These are phyloP conservation scores for Trichogramma dendrolimi DNA, from an alignment of 2,888 invertebrate species.

Conservation along the genomic window DNA sequence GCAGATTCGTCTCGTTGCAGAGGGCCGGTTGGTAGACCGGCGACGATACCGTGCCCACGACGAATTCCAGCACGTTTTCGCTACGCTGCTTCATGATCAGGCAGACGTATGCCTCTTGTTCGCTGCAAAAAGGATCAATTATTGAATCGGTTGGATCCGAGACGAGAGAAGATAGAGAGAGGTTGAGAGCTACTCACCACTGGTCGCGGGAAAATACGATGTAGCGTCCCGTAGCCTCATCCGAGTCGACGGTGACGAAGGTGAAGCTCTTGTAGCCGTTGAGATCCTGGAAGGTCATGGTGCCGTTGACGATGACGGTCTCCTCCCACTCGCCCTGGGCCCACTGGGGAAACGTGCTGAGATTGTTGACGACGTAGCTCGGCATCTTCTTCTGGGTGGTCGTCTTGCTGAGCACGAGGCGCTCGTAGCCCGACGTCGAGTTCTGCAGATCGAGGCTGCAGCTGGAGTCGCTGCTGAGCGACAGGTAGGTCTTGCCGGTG, in stretches of 20 bases:
- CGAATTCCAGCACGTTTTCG: slow-evolving; percentile 61
- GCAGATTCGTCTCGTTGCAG: slow-evolving; percentile 52
- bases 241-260: slow-evolving; percentile 51
- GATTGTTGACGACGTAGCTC: slow-evolving; percentile 43
- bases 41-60: slow-evolving; percentile 44
- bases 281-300: slow-evolving; percentile 53
- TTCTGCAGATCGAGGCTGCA: slow-evolving; percentile 58
- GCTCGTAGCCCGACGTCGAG: slow-evolving; percentile 59
- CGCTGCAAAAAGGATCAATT: slow-evolving; percentile 46
- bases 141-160: neutral
- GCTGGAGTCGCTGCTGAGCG: slow-evolving; percentile 63
- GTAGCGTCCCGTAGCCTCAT: slow-evolving; percentile 49
- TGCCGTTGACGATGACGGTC: slow-evolving; percentile 51
- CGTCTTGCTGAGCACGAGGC: slow-evolving; percentile 53
- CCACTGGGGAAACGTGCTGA: slow-evolving; percentile 60
- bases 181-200: slow-evolving; percentile 45
- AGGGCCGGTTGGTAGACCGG: slow-evolving; percentile 49
- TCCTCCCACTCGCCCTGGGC: slow-evolving; percentile 63
- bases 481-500: slow-evolving; percentile 58
- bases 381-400: slow-evolving; percentile 47
- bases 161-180: neutral
- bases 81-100: slow-evolving; percentile 59
- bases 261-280: slow-evolving; percentile 53
- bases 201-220: slow-evolving; percentile 54
- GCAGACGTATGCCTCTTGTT: slow-evolving; percentile 59